phyloP scores from a whole-genome alignment of 2,797 vertebrate species.

The Oryzias sinensis region DNA sequence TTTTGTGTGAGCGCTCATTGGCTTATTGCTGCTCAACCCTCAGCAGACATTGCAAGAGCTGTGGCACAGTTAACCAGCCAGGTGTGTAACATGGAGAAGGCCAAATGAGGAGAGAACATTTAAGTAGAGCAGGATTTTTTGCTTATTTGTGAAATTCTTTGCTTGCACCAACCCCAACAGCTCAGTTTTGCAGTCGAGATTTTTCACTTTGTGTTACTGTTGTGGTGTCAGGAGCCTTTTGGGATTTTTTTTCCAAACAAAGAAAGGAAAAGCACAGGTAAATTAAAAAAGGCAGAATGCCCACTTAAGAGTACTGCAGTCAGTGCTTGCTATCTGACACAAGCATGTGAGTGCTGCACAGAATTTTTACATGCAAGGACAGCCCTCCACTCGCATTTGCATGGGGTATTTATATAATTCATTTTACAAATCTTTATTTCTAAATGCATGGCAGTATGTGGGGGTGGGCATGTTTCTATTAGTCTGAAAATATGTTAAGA shows the following conservation, averaged over 20 bases:
- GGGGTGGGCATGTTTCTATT: slow-evolving; percentile 24
- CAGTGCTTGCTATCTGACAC: slow-evolving; percentile 55
- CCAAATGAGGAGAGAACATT: slow-evolving; percentile 60
- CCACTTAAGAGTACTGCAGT: slow-evolving; percentile 60
- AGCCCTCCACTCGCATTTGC: slow-evolving; percentile 24
- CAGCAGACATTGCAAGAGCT: slow-evolving; percentile 37
- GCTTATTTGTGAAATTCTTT: slow-evolving; percentile 43
- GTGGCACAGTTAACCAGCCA: slow-evolving; percentile 70
- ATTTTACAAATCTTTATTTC: slow-evolving; percentile 4
- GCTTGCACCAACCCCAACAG: slow-evolving; percentile 25
- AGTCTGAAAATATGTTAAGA: slow-evolving; percentile 45
- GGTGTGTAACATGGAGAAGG: slow-evolving; percentile 67
- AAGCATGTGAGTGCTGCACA: slow-evolving; percentile 19
- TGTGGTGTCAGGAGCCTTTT: slow-evolving; percentile 51
- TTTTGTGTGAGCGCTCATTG: slow-evolving; percentile 9
- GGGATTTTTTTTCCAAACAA: slow-evolving; percentile 27
- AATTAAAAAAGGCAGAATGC: slow-evolving; percentile 55
- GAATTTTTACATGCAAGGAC: slow-evolving; percentile 22
- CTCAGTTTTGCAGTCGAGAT: slow-evolving; percentile 30
- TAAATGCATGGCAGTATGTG: slow-evolving; percentile 17
- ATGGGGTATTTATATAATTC: slow-evolving; percentile 2
- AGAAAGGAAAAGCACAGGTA: slow-evolving; percentile 63
- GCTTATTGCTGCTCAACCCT: slow-evolving; percentile 26
- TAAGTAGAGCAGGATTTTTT: slow-evolving; percentile 61
- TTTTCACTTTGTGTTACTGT: slow-evolving; percentile 44